These are phyloP conservation scores for Limonius californicus DNA, from an alignment of 1,140 invertebrate genomes.

Conservation along the genomic window DNA sequence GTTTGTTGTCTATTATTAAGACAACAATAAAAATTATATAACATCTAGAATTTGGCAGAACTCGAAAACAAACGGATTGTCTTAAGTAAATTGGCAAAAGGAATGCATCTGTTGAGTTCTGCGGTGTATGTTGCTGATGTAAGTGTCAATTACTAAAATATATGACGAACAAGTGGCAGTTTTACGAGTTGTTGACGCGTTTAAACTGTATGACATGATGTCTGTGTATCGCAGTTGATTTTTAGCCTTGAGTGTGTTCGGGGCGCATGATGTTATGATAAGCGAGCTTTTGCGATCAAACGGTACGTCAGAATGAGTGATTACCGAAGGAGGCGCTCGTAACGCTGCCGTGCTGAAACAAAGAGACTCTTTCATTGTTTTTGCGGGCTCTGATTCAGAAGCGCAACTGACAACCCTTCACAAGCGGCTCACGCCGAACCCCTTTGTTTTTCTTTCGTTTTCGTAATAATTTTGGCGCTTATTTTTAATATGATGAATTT, in stretches of 20 bases:
- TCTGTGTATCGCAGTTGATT: background rate
- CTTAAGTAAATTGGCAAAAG: too few relatives aligned
- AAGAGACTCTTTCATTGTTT: constrained; percentile 47
- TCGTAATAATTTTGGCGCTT: constrained; percentile 44
- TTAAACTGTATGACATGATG: too few relatives aligned
- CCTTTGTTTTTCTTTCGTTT: constrained; percentile 47
- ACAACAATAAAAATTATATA: too few relatives aligned
- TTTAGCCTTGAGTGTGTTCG: background rate
- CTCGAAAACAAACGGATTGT: too few relatives aligned
- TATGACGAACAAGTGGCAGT: background rate
- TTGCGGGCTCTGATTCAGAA: constrained; percentile 40
- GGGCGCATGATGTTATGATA: background rate
- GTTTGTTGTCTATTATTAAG: too few relatives aligned
- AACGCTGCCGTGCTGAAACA: constrained; percentile 39
- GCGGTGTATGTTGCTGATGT: too few relatives aligned
- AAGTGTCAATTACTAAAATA: background rate
- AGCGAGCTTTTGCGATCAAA: constrained; percentile 26
- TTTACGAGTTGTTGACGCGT: background rate
- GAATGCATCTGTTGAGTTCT: too few relatives aligned
- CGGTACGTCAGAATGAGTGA: constrained; percentile 38
- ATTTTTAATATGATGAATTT: constrained; percentile 50
- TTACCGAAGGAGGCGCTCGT: constrained; percentile 36
- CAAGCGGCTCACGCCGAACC: constrained; percentile 34
- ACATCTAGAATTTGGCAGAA: too few relatives aligned
- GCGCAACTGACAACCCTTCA: constrained; percentile 44